phyloP scores from a whole-genome alignment of 2,797 vertebrate genomes.

The Phalloptychus januarius region DNA sequence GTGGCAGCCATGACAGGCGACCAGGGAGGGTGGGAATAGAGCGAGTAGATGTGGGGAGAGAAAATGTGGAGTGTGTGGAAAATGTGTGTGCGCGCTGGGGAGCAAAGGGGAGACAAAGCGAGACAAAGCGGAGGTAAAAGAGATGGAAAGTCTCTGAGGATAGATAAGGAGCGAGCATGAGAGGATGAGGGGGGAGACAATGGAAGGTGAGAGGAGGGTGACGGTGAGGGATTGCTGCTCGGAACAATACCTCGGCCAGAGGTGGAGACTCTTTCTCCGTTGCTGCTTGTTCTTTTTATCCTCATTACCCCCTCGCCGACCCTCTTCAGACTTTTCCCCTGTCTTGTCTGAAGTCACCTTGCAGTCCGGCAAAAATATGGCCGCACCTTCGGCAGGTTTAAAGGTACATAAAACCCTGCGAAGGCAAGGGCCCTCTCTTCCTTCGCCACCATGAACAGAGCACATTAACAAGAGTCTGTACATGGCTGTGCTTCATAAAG shows the following conservation, averaged over 20 bases:
- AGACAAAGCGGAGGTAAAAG: slow-evolving; percentile 62
- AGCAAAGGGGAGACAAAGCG: slow-evolving; percentile 42
- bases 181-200: slow-evolving; percentile 55
- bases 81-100: slow-evolving; percentile 16
- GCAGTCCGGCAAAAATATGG: slow-evolving; percentile 64
- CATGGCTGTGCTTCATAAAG: slow-evolving; percentile 48
- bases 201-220: slow-evolving; percentile 33
- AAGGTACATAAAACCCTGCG: slow-evolving; percentile 67
- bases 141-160: slow-evolving; percentile 64
- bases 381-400: slow-evolving; percentile 60
- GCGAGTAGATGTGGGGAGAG: slow-evolving; percentile 12
- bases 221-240: slow-evolving; percentile 54
- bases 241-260: slow-evolving; percentile 55
- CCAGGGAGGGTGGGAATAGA: slow-evolving; percentile 67
- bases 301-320: slow-evolving; percentile 30
- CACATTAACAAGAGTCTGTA: slow-evolving; percentile 39
- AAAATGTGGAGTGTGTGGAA: slow-evolving; percentile 25
- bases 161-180: slow-evolving; percentile 63
- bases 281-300: slow-evolving; percentile 51
- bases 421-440: slow-evolving; percentile 43
- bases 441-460: slow-evolving; percentile 43
- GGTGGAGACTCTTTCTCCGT: slow-evolving; percentile 46
- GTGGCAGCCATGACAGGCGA: slow-evolving; percentile 77
- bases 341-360: slow-evolving; percentile 67
- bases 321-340: not conserved